Percentiles rank a stretch among this genome's conserved stretches.
Conservation (phyloP, 30 jellyfish, hydroid and myxozoan species). For the Aurelia sp. region DNA sequence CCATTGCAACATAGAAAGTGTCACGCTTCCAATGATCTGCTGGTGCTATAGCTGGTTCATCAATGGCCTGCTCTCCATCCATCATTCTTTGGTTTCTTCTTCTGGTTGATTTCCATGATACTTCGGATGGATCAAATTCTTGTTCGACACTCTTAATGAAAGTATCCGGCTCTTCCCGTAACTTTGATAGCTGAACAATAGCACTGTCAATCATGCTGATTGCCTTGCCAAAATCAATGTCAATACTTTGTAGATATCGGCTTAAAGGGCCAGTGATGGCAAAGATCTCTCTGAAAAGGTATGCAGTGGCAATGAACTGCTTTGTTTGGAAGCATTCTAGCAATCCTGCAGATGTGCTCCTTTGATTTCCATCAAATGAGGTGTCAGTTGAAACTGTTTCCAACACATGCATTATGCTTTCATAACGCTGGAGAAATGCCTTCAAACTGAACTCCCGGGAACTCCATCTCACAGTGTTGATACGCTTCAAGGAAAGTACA, state of each 20-base stretch:
- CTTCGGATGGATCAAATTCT: constrained; percentile 45
- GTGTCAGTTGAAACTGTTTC: constrained; percentile 25
- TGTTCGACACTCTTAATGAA: constrained; percentile 33
- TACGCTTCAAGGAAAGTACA: constrained; percentile 18
- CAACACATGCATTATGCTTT: background rate
- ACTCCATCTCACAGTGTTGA: constrained; percentile 62
- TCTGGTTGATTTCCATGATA: constrained; percentile 42
- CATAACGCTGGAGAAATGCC: constrained; percentile 60
- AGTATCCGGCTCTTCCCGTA: constrained; percentile 62
- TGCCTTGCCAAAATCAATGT: constrained; percentile 5
- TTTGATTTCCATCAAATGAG: constrained; percentile 37
- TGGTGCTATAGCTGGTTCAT: constrained; percentile 41
- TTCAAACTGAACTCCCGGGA: constrained; percentile 43
- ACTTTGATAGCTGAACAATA: constrained; percentile 28
- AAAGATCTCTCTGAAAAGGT: constrained; percentile 57
- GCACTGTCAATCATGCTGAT: constrained; percentile 59
- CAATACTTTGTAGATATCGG: constrained; percentile 36
- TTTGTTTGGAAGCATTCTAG: constrained; percentile 14
- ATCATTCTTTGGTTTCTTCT: constrained; percentile 30
- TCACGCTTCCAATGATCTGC: constrained; percentile 63
- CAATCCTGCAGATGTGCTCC: constrained; percentile 27
- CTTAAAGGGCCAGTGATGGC: constrained; percentile 58
- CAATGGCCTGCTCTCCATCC: constrained; percentile 40
- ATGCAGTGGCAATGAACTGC: constrained; percentile 24
- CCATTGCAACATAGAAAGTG: constrained; percentile 52